Conservation (phyloP, 2,113 vertebrate species). For the Alligator sinensis region DNA sequence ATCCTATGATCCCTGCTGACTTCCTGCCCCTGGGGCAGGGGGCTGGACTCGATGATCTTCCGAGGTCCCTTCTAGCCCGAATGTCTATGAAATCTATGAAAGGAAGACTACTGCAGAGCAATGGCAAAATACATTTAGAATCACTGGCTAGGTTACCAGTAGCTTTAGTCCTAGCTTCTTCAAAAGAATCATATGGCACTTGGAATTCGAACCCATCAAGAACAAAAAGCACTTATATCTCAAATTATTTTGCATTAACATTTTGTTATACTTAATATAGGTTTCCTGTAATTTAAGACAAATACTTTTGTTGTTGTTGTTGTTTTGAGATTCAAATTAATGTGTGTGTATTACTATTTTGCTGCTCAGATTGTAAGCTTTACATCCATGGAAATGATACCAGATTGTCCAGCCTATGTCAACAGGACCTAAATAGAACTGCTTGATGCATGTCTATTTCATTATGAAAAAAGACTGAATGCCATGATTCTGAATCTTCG, state of each 20-base stretch:
- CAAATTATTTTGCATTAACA: not conserved
- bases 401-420: not conserved
- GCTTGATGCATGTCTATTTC: not conserved
- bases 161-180: not conserved
- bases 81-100: not conserved
- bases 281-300: not conserved
- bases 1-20: no score
- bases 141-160: not conserved
- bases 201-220: not conserved
- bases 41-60: no score
- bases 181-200: not conserved
- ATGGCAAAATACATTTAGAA: not conserved
- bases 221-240: not conserved
- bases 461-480: not conserved
- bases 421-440: not conserved
- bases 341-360: not conserved
- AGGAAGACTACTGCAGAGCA: not conserved
- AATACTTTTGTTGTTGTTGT: not conserved
- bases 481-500: not conserved
- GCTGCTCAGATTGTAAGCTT: not conserved
- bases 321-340: conserved; percentile 1
- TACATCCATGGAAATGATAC: not conserved
- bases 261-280: not conserved
- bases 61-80: no score
- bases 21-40: no score